Percentiles rank a stretch among this genome's conserved stretches.
Evolutionary conservation across 2,113 vertebrate species (phyloP).

Genomic region (Geococcyx californianus): DNA sequence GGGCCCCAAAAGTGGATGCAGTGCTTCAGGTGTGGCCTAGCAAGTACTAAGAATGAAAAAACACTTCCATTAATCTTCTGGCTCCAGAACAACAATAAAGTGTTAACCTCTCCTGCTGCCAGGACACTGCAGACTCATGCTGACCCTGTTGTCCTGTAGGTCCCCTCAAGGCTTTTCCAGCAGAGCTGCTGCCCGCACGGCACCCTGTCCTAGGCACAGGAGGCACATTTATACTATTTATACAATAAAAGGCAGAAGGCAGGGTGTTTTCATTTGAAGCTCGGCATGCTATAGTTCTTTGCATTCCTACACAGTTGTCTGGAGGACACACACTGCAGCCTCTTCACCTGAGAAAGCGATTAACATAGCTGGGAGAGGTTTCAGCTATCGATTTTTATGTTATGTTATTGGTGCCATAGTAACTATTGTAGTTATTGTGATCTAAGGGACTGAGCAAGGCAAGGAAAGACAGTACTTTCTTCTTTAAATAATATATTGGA

Average conservation of each 20-base stretch:
- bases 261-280: neutral
- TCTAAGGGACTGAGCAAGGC: neutral
- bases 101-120: neutral
- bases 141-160: neutral
- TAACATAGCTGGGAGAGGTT: neutral
- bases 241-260: neutral
- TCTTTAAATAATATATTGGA: neutral
- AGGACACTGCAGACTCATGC: fast-evolving
- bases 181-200: neutral
- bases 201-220: neutral
- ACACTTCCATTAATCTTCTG: neutral
- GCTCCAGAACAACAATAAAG: neutral
- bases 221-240: neutral
- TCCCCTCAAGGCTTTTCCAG: neutral
- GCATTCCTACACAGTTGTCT: neutral
- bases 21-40: neutral
- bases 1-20: neutral
- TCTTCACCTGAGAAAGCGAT: neutral
- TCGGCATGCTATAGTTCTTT: neutral
- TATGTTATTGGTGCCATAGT: neutral
- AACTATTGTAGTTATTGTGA: neutral
- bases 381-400: neutral
- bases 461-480: neutral
- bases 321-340: neutral
- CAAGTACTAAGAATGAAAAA: neutral